A percentile compares a stretch with the other conserved stretches of the same genome.
These are phyloP conservation scores for Bombycilla garrulus DNA, from an alignment of 2,113 vertebrate genomes.

Conservation along the genomic window DNA sequence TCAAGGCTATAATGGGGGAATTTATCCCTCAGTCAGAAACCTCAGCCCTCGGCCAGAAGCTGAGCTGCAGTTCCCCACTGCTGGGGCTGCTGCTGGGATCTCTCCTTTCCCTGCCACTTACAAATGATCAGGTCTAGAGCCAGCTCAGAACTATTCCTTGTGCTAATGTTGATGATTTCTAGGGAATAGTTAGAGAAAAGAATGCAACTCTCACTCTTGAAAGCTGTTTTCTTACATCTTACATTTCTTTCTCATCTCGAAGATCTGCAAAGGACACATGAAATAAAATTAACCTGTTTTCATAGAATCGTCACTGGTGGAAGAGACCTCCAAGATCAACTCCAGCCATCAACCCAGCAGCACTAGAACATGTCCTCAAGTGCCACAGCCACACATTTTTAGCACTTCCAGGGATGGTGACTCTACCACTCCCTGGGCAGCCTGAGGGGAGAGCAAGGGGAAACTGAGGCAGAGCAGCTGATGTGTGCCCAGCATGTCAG, in stretches of 20 bases:
- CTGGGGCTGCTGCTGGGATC: not conserved
- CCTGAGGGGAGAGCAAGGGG: not conserved
- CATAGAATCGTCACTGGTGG: not conserved
- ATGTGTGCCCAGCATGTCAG: not conserved
- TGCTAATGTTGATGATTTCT: not conserved
- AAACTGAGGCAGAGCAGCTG: not conserved
- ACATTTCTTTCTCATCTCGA: too few relatives aligned
- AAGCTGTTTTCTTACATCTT: not conserved
- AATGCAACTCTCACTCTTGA: not conserved
- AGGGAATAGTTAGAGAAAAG: not conserved
- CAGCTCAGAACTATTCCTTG: not conserved
- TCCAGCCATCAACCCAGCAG: not conserved
- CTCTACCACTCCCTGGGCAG: not conserved
- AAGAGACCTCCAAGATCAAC: not conserved
- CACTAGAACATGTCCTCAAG: not conserved
- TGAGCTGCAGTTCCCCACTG: not conserved
- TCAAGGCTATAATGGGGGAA: constrained; percentile 20
- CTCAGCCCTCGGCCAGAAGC: not conserved
- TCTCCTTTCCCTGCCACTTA: not conserved
- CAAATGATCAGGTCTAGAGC: not conserved
- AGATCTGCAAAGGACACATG: not conserved
- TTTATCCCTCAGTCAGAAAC: constrained; percentile 44
- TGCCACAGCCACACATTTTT: not conserved
- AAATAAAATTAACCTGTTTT: not conserved
- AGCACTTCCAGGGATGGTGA: not conserved